Evolutionary conservation across 2,113 vertebrate genomes (phyloP).

Genomic region (Crotalus horridus): DNA sequence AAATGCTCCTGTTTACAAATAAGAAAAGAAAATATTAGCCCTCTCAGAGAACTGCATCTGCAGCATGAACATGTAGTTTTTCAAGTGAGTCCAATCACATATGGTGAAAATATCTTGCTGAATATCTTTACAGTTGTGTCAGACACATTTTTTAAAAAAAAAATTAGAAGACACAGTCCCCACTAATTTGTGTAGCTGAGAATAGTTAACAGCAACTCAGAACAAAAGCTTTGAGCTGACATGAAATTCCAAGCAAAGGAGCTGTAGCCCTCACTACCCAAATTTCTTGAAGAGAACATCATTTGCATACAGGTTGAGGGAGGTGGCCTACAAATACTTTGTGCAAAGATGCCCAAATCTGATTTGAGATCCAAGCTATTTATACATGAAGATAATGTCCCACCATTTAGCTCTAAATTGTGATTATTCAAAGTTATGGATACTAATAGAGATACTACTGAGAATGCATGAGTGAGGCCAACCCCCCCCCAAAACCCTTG

Average conservation of each 20-base stretch:
- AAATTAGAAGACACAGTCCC: neutral
- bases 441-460: neutral
- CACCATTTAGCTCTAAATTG: neutral
- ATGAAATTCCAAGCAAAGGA: neutral
- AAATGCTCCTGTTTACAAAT: slow-evolving; percentile 84
- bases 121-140: neutral
- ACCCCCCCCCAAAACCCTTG: neutral
- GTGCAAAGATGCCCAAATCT: neutral
- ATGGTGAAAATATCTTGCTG: neutral
- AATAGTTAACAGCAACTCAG: neutral
- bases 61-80: neutral
- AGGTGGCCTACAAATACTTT: neutral
- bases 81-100: neutral
- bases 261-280: neutral
- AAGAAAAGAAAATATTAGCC: neutral
- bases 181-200: neutral
- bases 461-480: neutral
- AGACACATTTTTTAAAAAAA: no score
- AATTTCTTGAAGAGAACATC: neutral
- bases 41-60: neutral
- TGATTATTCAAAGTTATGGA: neutral
- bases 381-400: neutral
- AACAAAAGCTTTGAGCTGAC: neutral
- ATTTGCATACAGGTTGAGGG: neutral
- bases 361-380: neutral